These are phyloP conservation scores for Tachysurus fulvidraco DNA, from an alignment of 2,113 vertebrate genomes.

Conservation along the genomic window DNA sequence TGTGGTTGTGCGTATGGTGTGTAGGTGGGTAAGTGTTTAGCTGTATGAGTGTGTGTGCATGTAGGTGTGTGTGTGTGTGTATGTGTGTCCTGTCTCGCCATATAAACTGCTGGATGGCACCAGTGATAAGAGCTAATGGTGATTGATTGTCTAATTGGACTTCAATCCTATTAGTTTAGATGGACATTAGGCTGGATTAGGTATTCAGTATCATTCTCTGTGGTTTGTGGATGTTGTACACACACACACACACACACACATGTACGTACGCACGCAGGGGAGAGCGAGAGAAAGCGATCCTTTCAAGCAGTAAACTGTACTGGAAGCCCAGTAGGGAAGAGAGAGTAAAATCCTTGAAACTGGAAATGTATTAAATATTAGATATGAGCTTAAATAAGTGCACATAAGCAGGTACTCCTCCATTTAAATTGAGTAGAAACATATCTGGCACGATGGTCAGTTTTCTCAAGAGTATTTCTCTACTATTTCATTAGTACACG, in stretches of 20 bases:
- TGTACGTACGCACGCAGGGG: neutral
- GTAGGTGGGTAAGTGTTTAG: neutral
- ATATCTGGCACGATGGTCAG: neutral
- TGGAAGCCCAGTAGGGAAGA: slow-evolving; percentile 52
- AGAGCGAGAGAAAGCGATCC: neutral
- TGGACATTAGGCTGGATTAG: slow-evolving; percentile 47
- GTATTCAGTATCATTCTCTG: slow-evolving; percentile 40
- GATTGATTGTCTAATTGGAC: slow-evolving; percentile 55
- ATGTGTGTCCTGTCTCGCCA: slow-evolving; percentile 35
- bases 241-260: slow-evolving; percentile 36
- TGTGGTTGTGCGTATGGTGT: neutral
- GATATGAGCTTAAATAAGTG: slow-evolving; percentile 36
- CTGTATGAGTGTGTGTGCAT: slow-evolving; percentile 61
- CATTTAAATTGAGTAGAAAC: slow-evolving; percentile 12
- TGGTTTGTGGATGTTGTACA: slow-evolving; percentile 13
- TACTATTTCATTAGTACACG: too few relatives aligned
- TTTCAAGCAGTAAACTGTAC: slow-evolving; percentile 33
- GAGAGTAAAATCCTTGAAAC: slow-evolving; percentile 56
- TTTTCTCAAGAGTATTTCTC: neutral
- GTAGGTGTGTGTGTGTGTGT: neutral
- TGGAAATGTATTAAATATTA: slow-evolving; percentile 60
- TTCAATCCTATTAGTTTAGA: slow-evolving; percentile 46
- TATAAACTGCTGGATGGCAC: slow-evolving; percentile 52
- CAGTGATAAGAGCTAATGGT: slow-evolving; percentile 55
- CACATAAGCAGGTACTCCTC: slow-evolving; percentile 9